A percentile compares a stretch with the other conserved stretches of the same genome.
phyloP scores from a whole-genome alignment of 2,888 invertebrate species.

The Tetrapedia diversipes region DNA sequence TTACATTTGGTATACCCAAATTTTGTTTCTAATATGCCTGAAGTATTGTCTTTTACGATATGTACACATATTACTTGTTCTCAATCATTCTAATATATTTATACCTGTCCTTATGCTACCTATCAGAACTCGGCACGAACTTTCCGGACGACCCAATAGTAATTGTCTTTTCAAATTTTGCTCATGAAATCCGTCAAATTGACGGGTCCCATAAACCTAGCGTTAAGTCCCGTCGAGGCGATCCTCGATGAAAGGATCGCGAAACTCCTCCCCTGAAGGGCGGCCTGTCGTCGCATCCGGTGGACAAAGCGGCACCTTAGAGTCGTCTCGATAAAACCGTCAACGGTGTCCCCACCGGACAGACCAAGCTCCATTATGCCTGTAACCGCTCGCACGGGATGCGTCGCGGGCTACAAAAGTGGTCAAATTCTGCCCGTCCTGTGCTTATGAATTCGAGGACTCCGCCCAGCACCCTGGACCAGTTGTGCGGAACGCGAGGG shows the following conservation, averaged over 20 bases:
- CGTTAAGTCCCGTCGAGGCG: neutral
- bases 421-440: constrained; percentile 36
- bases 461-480: constrained; percentile 58
- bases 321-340: constrained; percentile 51
- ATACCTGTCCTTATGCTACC: too few relatives aligned
- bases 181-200: too few relatives aligned
- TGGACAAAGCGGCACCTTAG: constrained; percentile 32
- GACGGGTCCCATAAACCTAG: too few relatives aligned
- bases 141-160: too few relatives aligned
- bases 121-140: too few relatives aligned
- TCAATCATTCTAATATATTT: too few relatives aligned
- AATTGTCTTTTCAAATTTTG: too few relatives aligned
- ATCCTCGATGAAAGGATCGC: constrained; percentile 37
- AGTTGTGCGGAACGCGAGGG: constrained; percentile 10
- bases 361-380: constrained; percentile 32
- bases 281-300: constrained; percentile 37
- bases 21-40: too few relatives aligned
- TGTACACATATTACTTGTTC: too few relatives aligned
- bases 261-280: constrained; percentile 19
- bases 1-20: too few relatives aligned
- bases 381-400: constrained; percentile 45
- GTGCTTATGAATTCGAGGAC: constrained; percentile 25
- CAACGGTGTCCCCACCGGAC: constrained; percentile 24
- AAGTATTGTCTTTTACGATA: too few relatives aligned
- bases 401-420: constrained; percentile 40